Evolutionary conservation across 1,140 invertebrate species (phyloP).

Genomic region (Rhagoletis pomonella): DNA sequence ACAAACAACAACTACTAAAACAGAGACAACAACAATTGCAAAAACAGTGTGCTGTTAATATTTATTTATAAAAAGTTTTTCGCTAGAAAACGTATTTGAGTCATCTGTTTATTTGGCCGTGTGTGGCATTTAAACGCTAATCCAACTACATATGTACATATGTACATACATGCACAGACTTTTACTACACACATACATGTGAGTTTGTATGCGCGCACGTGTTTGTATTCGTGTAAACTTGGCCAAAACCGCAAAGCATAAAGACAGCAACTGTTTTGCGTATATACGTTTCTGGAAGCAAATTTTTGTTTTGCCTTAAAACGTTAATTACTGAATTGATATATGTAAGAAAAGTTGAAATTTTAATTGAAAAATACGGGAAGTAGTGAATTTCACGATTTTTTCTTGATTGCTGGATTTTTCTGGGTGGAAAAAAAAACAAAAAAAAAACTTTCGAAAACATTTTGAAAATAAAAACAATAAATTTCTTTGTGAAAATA

Average conservation of each 20-base stretch:
- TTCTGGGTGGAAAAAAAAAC: too few species aligned
- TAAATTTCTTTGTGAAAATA: background rate
- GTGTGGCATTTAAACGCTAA: slow-evolving; percentile 5
- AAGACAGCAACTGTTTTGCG: background rate
- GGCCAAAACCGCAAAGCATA: background rate
- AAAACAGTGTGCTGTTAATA: slow-evolving; percentile 40
- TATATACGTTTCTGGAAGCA: slow-evolving; percentile 24
- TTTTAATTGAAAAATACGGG: background rate
- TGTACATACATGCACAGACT: background rate
- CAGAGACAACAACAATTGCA: slow-evolving; percentile 15
- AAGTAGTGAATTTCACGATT: background rate
- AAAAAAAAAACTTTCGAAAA: background rate
- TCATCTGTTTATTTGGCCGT: slow-evolving; percentile 39
- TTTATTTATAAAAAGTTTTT: slow-evolving; percentile 48
- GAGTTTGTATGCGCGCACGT: background rate
- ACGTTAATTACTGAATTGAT: background rate
- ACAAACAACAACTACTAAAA: slow-evolving; percentile 54
- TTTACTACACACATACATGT: background rate
- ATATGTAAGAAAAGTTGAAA: background rate
- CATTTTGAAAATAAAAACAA: background rate
- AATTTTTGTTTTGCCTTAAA: background rate
- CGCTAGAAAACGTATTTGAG: slow-evolving; percentile 44
- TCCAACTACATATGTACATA: background rate
- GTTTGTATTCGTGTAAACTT: background rate
- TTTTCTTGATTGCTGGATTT: background rate